Percentiles rank a stretch among this genome's conserved stretches.
These are phyloP conservation scores for Cisticola juncidis DNA, from an alignment of 2,113 vertebrate species.

Conservation along the genomic window DNA sequence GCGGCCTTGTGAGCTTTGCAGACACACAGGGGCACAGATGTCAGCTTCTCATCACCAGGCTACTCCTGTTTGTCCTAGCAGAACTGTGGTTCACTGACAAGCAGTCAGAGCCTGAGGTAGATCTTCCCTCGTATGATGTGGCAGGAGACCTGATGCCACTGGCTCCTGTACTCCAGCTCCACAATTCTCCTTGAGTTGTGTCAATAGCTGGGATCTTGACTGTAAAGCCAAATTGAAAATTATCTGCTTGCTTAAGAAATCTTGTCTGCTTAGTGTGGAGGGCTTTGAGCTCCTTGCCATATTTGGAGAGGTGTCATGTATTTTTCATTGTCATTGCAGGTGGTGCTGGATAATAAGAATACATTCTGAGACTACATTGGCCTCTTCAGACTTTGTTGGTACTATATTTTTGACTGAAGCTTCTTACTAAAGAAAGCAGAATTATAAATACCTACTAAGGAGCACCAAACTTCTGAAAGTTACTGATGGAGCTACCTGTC, in stretches of 20 bases:
- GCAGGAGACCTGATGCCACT: not conserved
- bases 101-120: rapidly evolving
- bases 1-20: not conserved
- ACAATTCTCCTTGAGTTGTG: not conserved
- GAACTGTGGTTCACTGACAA: not conserved
- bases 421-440: not conserved
- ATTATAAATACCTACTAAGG: not conserved
- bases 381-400: not conserved
- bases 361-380: not conserved
- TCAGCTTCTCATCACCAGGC: not conserved
- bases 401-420: not conserved
- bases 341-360: not conserved
- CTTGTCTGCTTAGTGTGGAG: not conserved
- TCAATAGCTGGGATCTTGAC: not conserved
- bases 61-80: not conserved
- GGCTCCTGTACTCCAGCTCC: not conserved
- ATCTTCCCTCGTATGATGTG: rapidly evolving
- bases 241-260: not conserved
- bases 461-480: not conserved
- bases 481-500: not conserved
- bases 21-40: not conserved
- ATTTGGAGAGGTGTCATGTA: not conserved
- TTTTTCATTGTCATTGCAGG: not conserved
- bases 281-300: not conserved
- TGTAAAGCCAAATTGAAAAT: not conserved